Percentiles rank a stretch among this genome's conserved stretches.
These are phyloP conservation scores for Argyresthia goedartella DNA, from an alignment of 2,888 invertebrate species.

Conservation along the genomic window DNA sequence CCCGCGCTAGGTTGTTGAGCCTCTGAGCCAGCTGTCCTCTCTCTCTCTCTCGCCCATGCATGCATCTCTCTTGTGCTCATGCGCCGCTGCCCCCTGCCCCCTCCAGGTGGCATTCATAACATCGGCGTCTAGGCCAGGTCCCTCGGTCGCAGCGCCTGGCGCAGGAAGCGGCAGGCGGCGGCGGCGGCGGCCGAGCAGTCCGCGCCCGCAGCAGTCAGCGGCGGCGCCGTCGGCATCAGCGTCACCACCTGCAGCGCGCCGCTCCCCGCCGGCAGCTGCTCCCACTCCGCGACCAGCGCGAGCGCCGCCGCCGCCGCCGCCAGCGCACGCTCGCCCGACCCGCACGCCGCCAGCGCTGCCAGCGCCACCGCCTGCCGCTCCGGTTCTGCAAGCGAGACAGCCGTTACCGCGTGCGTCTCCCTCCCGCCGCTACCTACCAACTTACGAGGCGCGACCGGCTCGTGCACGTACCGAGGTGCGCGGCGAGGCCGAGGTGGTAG, in stretches of 20 bases:
- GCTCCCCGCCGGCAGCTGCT: constrained; percentile 20
- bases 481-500: constrained; percentile 38
- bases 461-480: constrained; percentile 31
- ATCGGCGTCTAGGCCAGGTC: constrained; percentile 6
- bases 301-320: constrained; percentile 14
- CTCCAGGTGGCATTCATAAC: not conserved
- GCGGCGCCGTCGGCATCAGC: constrained; percentile 29
- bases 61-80: no score
- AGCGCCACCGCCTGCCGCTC: not conserved
- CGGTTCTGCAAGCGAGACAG: not conserved
- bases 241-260: constrained; percentile 19
- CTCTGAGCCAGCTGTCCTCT: no score
- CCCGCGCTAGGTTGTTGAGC: no score
- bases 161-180: constrained; percentile 2
- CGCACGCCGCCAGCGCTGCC: constrained; percentile 9
- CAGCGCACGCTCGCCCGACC: constrained; percentile 4
- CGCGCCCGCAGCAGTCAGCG: constrained; percentile 41
- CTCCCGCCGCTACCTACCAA: no score
- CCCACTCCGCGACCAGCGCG: constrained; percentile 19
- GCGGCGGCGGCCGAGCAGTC: constrained; percentile 17
- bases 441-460: no score
- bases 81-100: no score
- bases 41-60: no score
- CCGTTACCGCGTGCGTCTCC: not conserved
- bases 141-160: not conserved